These are phyloP conservation scores for Limnothrissa miodon DNA, from an alignment of 2,113 vertebrate species.

Conservation along the genomic window DNA sequence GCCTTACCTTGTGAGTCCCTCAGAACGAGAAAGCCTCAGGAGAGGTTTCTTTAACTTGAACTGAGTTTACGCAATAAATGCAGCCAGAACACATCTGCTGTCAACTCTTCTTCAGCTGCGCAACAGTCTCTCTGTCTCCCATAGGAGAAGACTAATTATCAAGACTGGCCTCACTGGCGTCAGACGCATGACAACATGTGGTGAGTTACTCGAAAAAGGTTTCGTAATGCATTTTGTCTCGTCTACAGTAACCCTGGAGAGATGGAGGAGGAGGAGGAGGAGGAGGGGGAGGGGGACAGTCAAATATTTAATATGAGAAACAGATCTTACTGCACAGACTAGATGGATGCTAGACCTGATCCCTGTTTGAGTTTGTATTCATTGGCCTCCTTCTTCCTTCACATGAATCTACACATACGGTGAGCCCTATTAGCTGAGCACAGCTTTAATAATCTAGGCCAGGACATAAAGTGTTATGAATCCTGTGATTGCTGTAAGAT, in stretches of 20 bases:
- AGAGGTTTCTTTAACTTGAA: conserved; percentile 58
- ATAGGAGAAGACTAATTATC: conserved; percentile 7
- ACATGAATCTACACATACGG: not conserved
- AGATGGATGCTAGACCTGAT: not conserved
- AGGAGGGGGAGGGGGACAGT: not conserved
- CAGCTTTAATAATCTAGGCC: not conserved
- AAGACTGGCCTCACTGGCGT: not conserved
- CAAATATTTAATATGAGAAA: not conserved
- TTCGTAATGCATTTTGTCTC: not conserved
- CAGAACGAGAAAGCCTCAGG: conserved; percentile 24
- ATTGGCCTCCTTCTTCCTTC: not conserved
- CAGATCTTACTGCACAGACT: not conserved
- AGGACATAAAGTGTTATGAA: not conserved
- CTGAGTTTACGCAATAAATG: conserved; percentile 42
- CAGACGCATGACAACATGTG: conserved; percentile 8
- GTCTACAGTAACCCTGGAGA: not conserved
- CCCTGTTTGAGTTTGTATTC: not conserved
- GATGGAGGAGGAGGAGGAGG: not conserved
- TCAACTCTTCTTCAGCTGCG: conserved; percentile 36
- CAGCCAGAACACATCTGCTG: conserved; percentile 53
- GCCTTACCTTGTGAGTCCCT: conserved; percentile 38
- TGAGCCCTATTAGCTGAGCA: not conserved
- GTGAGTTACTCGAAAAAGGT: not conserved
- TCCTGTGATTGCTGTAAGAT: not conserved
- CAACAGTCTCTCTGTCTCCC: not conserved